These are phyloP conservation scores for Geophilus truncorum DNA, from an alignment of 2,888 invertebrate genomes.

Conservation along the genomic window DNA sequence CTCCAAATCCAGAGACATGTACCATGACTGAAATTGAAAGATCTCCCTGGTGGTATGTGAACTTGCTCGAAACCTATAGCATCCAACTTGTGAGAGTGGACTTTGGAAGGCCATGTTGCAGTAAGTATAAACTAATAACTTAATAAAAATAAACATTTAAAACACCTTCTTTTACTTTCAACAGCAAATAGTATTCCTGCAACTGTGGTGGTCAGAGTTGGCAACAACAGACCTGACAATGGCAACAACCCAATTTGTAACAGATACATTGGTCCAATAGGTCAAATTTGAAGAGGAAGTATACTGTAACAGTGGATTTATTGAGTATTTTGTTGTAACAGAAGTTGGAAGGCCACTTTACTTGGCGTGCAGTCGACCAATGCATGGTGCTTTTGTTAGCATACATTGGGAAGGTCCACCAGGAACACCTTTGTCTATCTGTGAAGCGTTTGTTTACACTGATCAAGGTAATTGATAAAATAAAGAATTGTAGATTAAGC, in stretches of 20 bases:
- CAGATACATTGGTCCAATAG: constrained; percentile 58
- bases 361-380: constrained; percentile 87
- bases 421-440: constrained; percentile 75
- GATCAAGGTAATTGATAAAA: constrained; percentile 56
- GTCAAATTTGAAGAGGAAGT: constrained; percentile 29
- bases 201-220: constrained; percentile 81
- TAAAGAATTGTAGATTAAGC: not conserved
- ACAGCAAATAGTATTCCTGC: constrained; percentile 58
- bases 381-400: constrained; percentile 91
- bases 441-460: constrained; percentile 90
- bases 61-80: constrained; percentile 89
- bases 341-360: constrained; percentile 88
- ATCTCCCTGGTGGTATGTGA: constrained; percentile 94
- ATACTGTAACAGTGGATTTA: not conserved
- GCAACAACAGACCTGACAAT: constrained; percentile 85
- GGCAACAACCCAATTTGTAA: constrained; percentile 90
- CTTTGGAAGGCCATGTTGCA: constrained; percentile 86
- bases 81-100: constrained; percentile 84
- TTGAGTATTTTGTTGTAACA: constrained; percentile 51
- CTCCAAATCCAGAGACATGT: constrained; percentile 77
- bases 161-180: not conserved
- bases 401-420: constrained; percentile 74
- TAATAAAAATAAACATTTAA: not conserved
- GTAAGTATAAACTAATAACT: constrained; percentile 56
- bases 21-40: constrained; percentile 73